phyloP scores from a whole-genome alignment of 2,113 vertebrate genomes.

The Pelecanoides urinatrix region DNA sequence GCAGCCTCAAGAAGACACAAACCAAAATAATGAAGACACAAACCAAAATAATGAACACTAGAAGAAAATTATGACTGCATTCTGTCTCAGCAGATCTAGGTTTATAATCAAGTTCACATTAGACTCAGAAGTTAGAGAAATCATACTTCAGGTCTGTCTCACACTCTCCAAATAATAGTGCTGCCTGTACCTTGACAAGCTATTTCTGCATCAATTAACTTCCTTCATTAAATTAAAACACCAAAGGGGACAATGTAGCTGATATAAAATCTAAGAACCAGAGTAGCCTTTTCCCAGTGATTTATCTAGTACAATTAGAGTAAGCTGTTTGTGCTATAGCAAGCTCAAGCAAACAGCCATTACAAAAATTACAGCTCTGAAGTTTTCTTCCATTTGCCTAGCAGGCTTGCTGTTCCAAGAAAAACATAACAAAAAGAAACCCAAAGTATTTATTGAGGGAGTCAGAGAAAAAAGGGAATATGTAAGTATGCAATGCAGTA shows the following conservation, averaged over 20 bases:
- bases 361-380: neutral
- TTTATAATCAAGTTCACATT: neutral
- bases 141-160: neutral
- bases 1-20: neutral
- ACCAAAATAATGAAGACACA: neutral
- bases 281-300: neutral
- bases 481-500: neutral
- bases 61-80: neutral
- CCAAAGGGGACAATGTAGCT: constrained; percentile 7
- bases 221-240: constrained; percentile 44
- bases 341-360: neutral
- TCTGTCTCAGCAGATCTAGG: neutral
- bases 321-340: neutral
- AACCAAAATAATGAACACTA: constrained; percentile 7
- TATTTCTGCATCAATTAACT: constrained; percentile 44
- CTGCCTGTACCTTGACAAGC: neutral
- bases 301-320: neutral
- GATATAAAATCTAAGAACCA: neutral
- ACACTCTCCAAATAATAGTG: neutral
- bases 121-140: neutral
- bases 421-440: neutral
- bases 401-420: neutral
- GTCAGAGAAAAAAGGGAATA: neutral
- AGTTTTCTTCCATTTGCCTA: neutral
- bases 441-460: neutral